These are phyloP conservation scores for Dryococelus australis DNA, from an alignment of 2,888 invertebrate species.

Conservation along the genomic window DNA sequence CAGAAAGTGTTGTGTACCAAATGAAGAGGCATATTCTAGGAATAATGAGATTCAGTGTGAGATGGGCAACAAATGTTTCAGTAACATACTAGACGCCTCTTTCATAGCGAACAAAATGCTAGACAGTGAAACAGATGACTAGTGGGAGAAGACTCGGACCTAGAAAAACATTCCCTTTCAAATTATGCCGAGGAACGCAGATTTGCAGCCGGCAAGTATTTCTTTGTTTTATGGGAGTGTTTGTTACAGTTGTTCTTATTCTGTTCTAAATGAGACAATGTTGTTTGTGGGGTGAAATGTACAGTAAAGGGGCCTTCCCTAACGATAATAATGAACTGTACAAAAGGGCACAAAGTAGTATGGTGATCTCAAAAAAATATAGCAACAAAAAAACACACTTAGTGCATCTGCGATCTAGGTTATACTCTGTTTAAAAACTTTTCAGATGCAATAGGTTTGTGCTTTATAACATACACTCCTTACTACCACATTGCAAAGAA, in stretches of 20 bases:
- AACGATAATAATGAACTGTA: no score
- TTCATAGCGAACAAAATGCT: no score
- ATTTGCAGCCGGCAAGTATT: neutral
- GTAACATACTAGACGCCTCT: no score
- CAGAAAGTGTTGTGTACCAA: no score
- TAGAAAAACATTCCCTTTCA: neutral
- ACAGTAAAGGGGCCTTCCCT: no score
- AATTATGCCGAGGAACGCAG: neutral
- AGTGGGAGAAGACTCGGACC: no score
- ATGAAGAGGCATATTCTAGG: neutral
- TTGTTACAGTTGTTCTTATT: neutral
- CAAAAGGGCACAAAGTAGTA: no score
- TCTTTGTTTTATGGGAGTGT: neutral
- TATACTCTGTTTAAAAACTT: conserved; percentile 24
- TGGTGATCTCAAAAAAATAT: no score
- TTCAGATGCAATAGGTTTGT: neutral
- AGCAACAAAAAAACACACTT: neutral
- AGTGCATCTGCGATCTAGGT: conserved; percentile 7
- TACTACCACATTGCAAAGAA: conserved; percentile 21
- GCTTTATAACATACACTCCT: neutral
- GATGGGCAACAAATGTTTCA: no score
- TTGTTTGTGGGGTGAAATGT: no score
- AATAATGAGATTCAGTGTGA: neutral
- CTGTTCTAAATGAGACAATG: neutral
- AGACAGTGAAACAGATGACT: no score